A percentile compares a stretch with the other conserved stretches of the same genome.
Evolutionary conservation across 2,888 invertebrate species (phyloP).

Genomic region (Sipha maydis): DNA sequence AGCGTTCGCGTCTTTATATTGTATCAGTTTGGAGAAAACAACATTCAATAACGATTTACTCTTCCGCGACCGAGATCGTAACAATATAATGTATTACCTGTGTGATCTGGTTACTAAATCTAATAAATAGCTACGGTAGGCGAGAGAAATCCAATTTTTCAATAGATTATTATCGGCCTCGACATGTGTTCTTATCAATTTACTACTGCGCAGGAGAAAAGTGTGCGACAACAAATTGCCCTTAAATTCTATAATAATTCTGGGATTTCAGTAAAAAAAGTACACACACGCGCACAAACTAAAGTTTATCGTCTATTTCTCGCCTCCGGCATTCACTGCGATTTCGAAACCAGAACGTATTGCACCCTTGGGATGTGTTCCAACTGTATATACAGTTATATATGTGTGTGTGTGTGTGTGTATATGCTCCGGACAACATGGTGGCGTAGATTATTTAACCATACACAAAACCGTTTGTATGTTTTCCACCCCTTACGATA

Average conservation of each 20-base stretch:
- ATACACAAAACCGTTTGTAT: conserved; percentile 57
- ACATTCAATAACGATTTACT: no score
- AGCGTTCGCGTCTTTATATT: neutral
- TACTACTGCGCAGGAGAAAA: neutral
- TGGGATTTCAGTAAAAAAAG: neutral
- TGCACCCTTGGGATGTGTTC: conserved; percentile 57
- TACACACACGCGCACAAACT: neutral
- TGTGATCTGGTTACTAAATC: neutral
- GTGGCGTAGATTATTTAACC: conserved; percentile 59
- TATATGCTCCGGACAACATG: conserved; percentile 34
- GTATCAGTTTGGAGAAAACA: neutral
- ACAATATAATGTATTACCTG: neutral
- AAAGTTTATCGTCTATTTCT: conserved; percentile 60
- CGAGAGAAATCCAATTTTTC: neutral
- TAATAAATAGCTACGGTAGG: neutral
- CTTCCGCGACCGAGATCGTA: neutral
- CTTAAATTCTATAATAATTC: conserved; percentile 56
- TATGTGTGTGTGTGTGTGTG: neutral
- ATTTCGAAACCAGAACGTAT: conserved; percentile 54
- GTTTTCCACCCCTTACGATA: conserved; percentile 44
- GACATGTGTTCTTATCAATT: conserved; percentile 11
- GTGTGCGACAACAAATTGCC: conserved; percentile 37
- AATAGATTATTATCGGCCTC: neutral
- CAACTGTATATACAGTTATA: conserved; percentile 8
- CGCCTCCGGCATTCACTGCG: conserved; percentile 42